Base-by-base conservation (phyloP, 2,797 vertebrate genomes). In the Smutsia gigantea region DNA sequence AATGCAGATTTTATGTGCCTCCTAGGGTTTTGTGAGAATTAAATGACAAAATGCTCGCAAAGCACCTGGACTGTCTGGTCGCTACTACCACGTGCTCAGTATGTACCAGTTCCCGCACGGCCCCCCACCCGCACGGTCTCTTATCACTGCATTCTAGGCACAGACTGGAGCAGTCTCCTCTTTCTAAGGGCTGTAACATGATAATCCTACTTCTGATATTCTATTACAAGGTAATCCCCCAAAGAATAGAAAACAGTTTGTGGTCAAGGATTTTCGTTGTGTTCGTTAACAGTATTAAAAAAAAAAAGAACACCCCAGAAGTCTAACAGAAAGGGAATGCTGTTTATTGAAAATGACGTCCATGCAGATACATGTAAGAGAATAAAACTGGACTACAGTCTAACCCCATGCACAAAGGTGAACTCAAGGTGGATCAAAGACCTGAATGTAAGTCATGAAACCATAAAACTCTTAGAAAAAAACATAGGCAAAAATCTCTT, bases 251-350 rank as follows among this genome's bases (percentile, higher is more conserved):
- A 85, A 89, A 79, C 29, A 81, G 61, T 88, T 91, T 93, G 11
- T 74, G 31, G 17, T 93, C 57, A 93, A 92, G 63, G 57, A 93
- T 87, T 19, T 75, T 91, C 59, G 37, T n/a, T 91, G 71, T 34
- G 51, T 85, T 57, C 69, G 34, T 92, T 85, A 68, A 53, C 34
- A 88, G 42, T 37, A 66, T 21, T 57, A 42, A 37, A 61, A 84
- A 75, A 59, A 19, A 81, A 8, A 37, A 86, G 42, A 85, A 82
- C 5, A 69, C 21, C 31, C 1, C n/a, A 75, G 77, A 69, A 64
- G 4, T 61, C 63, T 79, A 79, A 71, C 21, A 39, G 6, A 68
- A 89, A 89, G 18, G 21, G 25, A 85, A 74, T 69, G 31, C 17
- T 90, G 42, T 59, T 87, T 57, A 55, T 72, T 57, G 78, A 96